Evolutionary conservation across 2,113 vertebrate species (phyloP).

Genomic region (Lutjanus erythropterus): DNA sequence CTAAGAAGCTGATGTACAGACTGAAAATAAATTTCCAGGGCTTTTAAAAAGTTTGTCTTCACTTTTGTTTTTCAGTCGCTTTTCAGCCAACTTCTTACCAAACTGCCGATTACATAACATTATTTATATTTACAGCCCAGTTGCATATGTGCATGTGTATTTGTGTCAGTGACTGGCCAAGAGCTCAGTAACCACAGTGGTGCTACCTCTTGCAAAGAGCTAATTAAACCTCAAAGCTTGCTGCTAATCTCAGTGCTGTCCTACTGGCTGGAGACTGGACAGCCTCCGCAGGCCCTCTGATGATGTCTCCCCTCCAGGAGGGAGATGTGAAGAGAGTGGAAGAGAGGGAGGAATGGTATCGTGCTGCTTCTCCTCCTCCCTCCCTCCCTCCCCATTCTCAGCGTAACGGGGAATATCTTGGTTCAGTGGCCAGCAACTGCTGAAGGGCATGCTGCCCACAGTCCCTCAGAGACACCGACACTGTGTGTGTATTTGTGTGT

Average conservation of each 20-base stretch:
- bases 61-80: neutral
- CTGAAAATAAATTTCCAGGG: neutral
- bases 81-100: neutral
- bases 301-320: constrained; percentile 31
- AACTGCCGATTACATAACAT: neutral
- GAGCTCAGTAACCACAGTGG: neutral
- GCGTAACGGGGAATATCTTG: constrained; percentile 49
- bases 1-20: neutral
- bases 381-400: constrained; percentile 30
- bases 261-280: constrained; percentile 31
- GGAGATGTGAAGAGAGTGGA: constrained; percentile 28
- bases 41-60: neutral
- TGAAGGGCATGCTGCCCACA: constrained; percentile 62
- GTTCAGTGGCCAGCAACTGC: constrained; percentile 62
- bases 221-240: constrained; percentile 32
- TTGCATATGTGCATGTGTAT: neutral
- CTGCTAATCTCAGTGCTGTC: constrained; percentile 21
- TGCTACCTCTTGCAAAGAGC: neutral
- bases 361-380: constrained; percentile 31
- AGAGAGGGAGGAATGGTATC: constrained; percentile 26
- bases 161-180: neutral
- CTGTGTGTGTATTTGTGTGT: constrained; percentile 24
- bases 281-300: constrained; percentile 13
- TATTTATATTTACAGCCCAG: neutral
- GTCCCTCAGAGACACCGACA: constrained; percentile 44